Base-by-base conservation (phyloP, 2,797 vertebrate genomes). In the Cossypha polioptera region DNA sequence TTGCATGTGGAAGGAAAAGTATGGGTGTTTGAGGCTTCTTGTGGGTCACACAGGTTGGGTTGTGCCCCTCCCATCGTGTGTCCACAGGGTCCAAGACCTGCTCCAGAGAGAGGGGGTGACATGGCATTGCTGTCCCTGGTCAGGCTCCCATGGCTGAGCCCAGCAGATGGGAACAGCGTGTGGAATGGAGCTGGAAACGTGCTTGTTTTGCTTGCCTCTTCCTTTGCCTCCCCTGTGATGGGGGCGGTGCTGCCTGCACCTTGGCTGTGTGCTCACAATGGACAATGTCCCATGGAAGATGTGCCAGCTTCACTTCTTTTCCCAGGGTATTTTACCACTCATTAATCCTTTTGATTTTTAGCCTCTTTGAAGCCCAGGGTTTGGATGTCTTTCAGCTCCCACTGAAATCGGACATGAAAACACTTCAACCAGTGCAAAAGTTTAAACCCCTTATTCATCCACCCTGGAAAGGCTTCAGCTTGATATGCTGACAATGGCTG, bases 341-440 rank as follows among this genome's bases (percentile, higher is more conserved):
- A 36, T 79, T 91, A 94, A 90, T 92, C 84, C 94, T 86, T 96
- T 96, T 86, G 76, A 94, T 94, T 97, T 96, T 96, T 66, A 92
- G 51, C 62, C 31, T 73, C 91, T 96, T 95, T 96, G 94, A 97
- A 96, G 91, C 73, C 43, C 29, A 6, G 73, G 13, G 33, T 78
- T 96, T 94, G 87, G 95, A 78, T 4, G 17, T 50, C 81, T 91
- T 93, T 96, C 94, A 94, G 86, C 13, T 7, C 58, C 10, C 35
- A 4, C 86, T 54, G 66, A 91, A 92, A 78, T 84, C 0, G 28
- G 85, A 83, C 85, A 12, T 78, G 75, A 88, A 95, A 95, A 94
- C 85, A 83, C 69, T 95, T 83, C 61, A 62, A 10, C 81, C 76
- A 20, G 75, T 86, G 89, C 87, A 93, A 86, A 95, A 96, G 92